Percentiles rank a stretch among this genome's conserved stretches.
phyloP scores from a whole-genome alignment of 2,113 vertebrate genomes.

The Rattus rattus region DNA sequence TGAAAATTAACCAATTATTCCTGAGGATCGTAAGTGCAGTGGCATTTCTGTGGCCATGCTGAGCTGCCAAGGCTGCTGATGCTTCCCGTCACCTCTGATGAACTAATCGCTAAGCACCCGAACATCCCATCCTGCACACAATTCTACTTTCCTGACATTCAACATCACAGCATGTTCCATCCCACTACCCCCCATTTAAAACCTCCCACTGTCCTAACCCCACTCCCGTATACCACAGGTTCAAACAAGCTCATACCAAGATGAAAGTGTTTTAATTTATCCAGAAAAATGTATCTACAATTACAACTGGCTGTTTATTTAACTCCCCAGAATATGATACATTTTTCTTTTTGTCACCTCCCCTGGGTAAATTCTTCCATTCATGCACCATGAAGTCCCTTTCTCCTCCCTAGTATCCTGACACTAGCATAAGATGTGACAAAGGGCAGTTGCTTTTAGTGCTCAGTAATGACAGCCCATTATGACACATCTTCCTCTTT shows the following conservation, averaged over 20 bases:
- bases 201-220: not conserved
- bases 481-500: not conserved
- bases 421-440: not conserved
- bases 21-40: not conserved
- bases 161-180: not conserved
- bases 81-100: not conserved
- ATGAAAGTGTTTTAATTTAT: not conserved
- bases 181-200: not conserved
- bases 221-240: not conserved
- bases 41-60: slow-evolving; percentile 40
- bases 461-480: not conserved
- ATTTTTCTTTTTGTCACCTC: not conserved
- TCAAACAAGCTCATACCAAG: fast-evolving
- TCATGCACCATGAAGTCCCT: not conserved
- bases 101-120: not conserved
- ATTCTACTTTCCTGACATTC: slow-evolving; percentile 14
- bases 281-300: not conserved
- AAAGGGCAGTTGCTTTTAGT: not conserved
- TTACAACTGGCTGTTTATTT: not conserved
- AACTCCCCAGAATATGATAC: not conserved
- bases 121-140: not conserved
- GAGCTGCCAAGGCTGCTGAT: not conserved
- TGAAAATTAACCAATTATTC: not conserved
- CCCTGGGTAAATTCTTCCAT: not conserved
- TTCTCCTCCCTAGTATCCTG: not conserved